Evolutionary conservation across 2,113 vertebrate genomes (phyloP).

Genomic region (Haemorhous mexicanus): DNA sequence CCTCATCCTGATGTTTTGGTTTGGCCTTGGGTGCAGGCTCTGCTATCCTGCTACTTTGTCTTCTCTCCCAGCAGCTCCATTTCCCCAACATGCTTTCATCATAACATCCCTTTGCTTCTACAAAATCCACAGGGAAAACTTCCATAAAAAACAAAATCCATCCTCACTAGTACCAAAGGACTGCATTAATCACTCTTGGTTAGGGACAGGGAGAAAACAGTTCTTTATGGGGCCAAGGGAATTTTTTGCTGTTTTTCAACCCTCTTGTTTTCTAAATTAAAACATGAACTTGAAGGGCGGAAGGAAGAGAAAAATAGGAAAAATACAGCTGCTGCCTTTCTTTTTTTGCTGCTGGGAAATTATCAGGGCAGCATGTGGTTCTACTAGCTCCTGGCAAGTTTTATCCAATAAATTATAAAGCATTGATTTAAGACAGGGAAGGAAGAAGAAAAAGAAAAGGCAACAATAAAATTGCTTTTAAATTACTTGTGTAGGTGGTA

Average conservation of each 20-base stretch:
- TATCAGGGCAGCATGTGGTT: conserved; percentile 6
- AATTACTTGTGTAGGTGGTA: neutral
- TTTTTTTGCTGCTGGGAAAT: conserved; percentile 4
- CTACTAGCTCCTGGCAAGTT: neutral
- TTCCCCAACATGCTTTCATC: neutral
- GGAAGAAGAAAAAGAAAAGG: neutral
- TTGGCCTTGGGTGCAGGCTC: neutral
- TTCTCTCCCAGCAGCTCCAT: neutral
- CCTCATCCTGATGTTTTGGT: neutral
- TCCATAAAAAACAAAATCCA: neutral
- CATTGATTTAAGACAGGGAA: neutral
- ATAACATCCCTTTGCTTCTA: neutral
- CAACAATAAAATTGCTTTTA: conserved; percentile 30
- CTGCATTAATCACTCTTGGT: neutral
- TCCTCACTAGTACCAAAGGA: neutral
- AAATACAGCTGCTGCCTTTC: neutral
- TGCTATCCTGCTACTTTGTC: neutral
- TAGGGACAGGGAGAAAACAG: neutral
- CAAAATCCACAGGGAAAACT: neutral
- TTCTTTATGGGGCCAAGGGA: neutral
- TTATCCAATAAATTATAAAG: conserved; percentile 7
- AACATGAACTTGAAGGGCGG: neutral
- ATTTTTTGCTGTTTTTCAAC: neutral
- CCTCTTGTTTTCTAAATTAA: conserved; percentile 15
- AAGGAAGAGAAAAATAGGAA: neutral